Evolutionary conservation across 2,113 vertebrate genomes (phyloP).

Genomic region (Elephas maximus): DNA sequence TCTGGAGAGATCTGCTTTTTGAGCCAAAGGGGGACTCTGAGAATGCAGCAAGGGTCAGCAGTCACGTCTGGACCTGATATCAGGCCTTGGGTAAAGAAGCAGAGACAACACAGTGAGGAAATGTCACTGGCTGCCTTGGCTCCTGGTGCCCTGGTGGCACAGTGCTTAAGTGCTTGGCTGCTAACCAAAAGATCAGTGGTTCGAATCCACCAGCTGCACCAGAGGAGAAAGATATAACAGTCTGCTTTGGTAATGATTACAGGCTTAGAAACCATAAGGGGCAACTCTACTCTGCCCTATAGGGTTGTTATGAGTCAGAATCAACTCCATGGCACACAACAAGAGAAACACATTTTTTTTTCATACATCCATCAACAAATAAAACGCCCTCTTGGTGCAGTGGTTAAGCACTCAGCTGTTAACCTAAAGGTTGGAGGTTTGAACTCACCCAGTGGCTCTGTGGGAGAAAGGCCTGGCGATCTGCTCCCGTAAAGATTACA

Average conservation of each 20-base stretch:
- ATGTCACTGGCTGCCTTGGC: neutral
- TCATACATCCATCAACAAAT: too few species aligned
- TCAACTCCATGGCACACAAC: too few species aligned
- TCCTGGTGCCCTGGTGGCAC: neutral
- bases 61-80: rapidly evolving
- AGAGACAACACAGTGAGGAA: neutral
- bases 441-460: too few species aligned
- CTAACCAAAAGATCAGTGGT: neutral
- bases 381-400: neutral
- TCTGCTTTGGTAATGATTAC: neutral
- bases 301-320: too few species aligned
- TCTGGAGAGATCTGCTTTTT: neutral
- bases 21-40: rapidly evolving
- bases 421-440: too few species aligned
- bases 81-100: too few species aligned
- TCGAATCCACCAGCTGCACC: too few species aligned
- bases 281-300: neutral
- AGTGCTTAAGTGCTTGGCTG: neutral
- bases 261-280: neutral
- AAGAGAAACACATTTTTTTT: too few species aligned
- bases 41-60: rapidly evolving
- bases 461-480: neutral
- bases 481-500: neutral
- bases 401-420: neutral
- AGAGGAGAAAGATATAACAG: neutral